phyloP scores from a whole-genome alignment of 2,113 vertebrate genomes.

The Ameiurus melas region DNA sequence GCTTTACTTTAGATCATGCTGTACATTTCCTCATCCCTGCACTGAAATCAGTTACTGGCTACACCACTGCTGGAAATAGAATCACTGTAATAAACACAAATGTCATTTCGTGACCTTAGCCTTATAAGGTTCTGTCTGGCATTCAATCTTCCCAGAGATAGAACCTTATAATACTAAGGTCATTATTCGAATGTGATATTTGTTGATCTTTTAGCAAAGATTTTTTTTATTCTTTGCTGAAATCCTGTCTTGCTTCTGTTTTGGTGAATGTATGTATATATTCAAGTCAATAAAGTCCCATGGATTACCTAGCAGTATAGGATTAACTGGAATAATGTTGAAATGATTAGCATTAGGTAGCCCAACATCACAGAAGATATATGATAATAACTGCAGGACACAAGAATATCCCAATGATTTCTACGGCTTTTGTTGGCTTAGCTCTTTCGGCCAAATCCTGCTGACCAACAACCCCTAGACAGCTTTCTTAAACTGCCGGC shows the following conservation, averaged over 20 bases:
- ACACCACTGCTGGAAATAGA: background rate
- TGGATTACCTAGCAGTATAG: background rate
- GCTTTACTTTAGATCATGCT: background rate
- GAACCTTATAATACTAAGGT: background rate
- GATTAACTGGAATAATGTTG: background rate
- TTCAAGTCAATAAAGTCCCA: no score
- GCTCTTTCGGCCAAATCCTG: background rate
- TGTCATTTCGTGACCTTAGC: conserved; percentile 6
- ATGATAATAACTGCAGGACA: background rate
- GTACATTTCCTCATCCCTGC: background rate
- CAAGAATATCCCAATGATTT: background rate
- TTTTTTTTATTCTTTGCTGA: background rate
- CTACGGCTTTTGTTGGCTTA: background rate
- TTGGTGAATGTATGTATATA: background rate
- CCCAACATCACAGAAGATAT: background rate
- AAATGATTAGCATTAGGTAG: background rate
- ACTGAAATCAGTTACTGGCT: background rate
- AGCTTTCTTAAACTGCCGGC: background rate
- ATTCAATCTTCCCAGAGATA: background rate
- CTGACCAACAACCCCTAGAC: background rate
- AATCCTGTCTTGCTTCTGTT: background rate
- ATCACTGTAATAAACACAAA: conserved; percentile 17
- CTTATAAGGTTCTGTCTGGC: background rate
- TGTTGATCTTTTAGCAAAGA: background rate
- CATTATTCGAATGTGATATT: background rate